Evolutionary conservation across 2,113 vertebrate species (phyloP).

Genomic region (Callipepla squamata): DNA sequence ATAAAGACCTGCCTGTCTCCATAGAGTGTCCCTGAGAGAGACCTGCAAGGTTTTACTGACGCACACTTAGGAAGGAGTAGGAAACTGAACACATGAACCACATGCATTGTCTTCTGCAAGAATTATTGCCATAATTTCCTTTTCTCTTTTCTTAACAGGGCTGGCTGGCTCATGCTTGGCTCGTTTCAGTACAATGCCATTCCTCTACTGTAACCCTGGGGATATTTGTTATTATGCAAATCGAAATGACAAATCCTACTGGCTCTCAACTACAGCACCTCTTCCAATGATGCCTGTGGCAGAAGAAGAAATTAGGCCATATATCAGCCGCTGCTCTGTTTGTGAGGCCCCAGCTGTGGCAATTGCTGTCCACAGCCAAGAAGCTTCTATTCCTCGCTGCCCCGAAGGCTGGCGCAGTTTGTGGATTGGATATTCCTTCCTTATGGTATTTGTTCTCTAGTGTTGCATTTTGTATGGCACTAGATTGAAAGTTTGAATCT

Average conservation of each 20-base stretch:
- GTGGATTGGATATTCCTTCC: slow-evolving; percentile 98
- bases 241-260: slow-evolving; percentile 98
- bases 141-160: slow-evolving; percentile 73
- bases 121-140: neutral
- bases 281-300: slow-evolving; percentile 98
- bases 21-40: neutral
- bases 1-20: neutral
- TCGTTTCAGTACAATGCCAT: slow-evolving; percentile 95
- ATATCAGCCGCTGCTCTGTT: slow-evolving; percentile 97
- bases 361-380: slow-evolving; percentile 95
- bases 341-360: slow-evolving; percentile 96
- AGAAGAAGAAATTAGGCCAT: slow-evolving; percentile 88
- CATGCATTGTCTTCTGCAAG: neutral
- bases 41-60: neutral
- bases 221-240: slow-evolving; percentile 95
- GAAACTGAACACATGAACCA: neutral
- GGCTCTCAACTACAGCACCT: slow-evolving; percentile 94
- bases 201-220: slow-evolving; percentile 97
- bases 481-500: neutral
- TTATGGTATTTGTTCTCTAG: slow-evolving; percentile 85
- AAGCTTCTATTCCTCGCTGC: slow-evolving; percentile 92
- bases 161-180: slow-evolving; percentile 94
- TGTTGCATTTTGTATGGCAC: neutral
- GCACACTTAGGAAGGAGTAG: neutral
- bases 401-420: slow-evolving; percentile 94